A percentile compares a stretch with the other conserved stretches of the same genome.
These are phyloP conservation scores for Macrochelys suwanniensis DNA, from an alignment of 2,797 vertebrate genomes.

Conservation along the genomic window DNA sequence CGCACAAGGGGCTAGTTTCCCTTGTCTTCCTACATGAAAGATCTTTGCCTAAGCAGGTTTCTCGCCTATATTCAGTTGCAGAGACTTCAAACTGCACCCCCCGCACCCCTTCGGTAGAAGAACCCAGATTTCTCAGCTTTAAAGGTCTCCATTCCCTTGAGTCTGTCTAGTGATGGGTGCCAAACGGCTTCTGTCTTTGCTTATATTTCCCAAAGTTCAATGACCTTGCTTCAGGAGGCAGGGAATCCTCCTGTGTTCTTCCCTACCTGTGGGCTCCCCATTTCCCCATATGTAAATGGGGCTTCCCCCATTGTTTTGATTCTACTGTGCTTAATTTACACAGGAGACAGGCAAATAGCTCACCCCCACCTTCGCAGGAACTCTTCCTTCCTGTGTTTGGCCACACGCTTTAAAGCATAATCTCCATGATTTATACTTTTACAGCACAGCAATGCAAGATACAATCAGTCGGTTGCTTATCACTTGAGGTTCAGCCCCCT, in stretches of 20 bases:
- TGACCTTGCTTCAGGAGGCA: background rate
- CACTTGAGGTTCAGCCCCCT: background rate
- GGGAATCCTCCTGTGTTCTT: background rate
- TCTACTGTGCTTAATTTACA: background rate
- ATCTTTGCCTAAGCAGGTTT: background rate
- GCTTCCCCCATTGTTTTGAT: background rate
- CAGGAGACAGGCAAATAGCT: background rate
- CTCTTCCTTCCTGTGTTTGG: background rate
- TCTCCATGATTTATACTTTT: background rate
- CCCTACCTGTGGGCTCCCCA: background rate
- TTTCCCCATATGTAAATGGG: background rate
- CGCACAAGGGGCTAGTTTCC: background rate
- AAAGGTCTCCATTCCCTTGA: background rate
- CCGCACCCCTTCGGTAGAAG: background rate
- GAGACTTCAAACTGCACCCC: background rate
- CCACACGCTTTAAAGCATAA: background rate
- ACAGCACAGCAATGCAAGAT: background rate
- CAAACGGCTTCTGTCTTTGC: background rate
- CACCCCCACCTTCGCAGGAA: background rate
- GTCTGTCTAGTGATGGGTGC: background rate
- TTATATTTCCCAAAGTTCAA: background rate
- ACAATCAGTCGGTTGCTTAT: background rate
- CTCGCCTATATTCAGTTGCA: background rate
- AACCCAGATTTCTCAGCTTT: background rate
- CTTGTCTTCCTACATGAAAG: background rate